Percentiles rank a stretch among this genome's conserved stretches.
phyloP scores from a whole-genome alignment of 2,113 vertebrate genomes.

The Mionectes macconnelli region DNA sequence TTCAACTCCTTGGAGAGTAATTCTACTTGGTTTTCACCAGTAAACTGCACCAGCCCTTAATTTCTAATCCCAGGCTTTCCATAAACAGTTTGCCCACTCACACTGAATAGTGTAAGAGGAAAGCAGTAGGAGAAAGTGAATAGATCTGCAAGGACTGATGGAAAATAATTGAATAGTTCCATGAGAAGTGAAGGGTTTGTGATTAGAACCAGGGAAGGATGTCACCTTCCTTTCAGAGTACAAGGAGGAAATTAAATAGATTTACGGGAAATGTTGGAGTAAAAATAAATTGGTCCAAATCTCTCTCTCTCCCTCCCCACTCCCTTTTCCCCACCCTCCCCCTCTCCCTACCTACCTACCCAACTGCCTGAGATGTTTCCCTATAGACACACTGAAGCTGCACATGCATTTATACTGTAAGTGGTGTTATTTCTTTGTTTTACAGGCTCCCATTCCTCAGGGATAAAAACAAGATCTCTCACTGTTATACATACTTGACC shows the following conservation, averaged over 20 bases:
- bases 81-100: background rate
- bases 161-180: background rate
- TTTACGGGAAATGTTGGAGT: background rate
- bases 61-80: constrained; percentile 27
- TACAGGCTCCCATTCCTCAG: background rate
- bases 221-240: background rate
- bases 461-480: background rate
- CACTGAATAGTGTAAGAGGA: background rate
- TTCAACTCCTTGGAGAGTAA: constrained; percentile 14
- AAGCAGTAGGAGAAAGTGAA: background rate
- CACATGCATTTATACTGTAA: background rate
- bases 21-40: constrained; percentile 26
- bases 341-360: background rate
- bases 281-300: background rate
- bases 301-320: background rate
- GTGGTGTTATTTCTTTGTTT: background rate
- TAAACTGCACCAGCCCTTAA: background rate
- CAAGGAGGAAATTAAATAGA: background rate
- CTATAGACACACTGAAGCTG: background rate
- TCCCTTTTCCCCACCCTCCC: background rate
- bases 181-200: background rate
- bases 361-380: background rate
- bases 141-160: background rate
- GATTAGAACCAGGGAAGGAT: background rate
- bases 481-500: background rate